Conservation (phyloP, 2,797 vertebrate species). For the Gallinago nigripennis region DNA sequence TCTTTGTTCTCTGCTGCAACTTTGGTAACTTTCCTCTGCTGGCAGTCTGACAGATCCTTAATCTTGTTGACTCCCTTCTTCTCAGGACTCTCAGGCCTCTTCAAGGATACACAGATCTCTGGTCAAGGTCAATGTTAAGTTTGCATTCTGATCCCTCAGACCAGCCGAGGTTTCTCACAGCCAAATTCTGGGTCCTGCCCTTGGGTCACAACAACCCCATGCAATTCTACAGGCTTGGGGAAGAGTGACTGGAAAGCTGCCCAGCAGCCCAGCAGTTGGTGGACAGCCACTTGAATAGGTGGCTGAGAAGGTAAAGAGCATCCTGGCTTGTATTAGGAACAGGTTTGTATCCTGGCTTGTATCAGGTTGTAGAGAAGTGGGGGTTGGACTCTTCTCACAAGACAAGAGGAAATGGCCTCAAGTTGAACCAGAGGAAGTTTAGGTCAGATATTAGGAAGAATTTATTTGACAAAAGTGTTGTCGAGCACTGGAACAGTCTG, state of each 20-base stretch:
- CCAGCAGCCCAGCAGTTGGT: accelerated
- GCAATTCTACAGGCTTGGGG: not conserved
- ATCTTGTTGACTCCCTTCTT: no score
- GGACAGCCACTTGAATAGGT: accelerated
- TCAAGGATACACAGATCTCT: no score
- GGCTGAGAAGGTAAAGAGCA: not conserved
- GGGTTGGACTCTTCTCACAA: not conserved
- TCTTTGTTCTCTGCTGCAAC: no score
- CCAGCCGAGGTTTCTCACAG: no score
- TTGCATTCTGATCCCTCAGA: no score
- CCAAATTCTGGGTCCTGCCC: accelerated
- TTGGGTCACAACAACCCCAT: not conserved
- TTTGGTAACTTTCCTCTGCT: no score
- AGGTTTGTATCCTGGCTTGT: not conserved
- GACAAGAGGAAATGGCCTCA: not conserved
- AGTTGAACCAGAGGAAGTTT: not conserved
- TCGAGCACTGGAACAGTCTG: not conserved
- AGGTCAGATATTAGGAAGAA: not conserved
- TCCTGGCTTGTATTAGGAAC: not conserved
- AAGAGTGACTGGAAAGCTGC: not conserved
- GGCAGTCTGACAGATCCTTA: no score
- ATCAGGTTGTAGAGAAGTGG: not conserved
- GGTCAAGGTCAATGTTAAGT: no score
- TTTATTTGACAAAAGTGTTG: accelerated
- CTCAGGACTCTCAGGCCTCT: no score